Conservation (phyloP, 2,888 invertebrate species). For the Slavum lentiscoides region DNA sequence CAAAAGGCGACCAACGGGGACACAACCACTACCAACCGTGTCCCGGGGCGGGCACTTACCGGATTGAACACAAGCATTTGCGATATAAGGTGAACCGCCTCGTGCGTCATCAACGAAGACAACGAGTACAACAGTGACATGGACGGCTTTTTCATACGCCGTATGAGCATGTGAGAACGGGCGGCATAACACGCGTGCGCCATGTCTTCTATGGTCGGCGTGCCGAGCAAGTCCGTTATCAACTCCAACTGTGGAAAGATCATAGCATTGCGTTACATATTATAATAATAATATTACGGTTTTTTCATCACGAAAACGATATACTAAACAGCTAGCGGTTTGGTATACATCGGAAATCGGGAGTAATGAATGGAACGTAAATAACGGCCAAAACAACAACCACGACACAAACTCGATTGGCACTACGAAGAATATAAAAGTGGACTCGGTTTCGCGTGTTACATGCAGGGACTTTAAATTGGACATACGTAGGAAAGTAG, state of each 20-base stretch:
- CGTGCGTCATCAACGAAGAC: slow-evolving; percentile 91
- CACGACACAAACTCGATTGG: too few relatives aligned
- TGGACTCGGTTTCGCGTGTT: too few relatives aligned
- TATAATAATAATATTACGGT: neutral
- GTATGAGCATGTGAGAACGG: slow-evolving; percentile 84
- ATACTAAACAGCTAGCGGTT: too few relatives aligned
- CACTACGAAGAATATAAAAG: too few relatives aligned
- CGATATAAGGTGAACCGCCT: slow-evolving; percentile 94
- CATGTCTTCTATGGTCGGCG: slow-evolving; percentile 95
- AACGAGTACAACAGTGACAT: slow-evolving; percentile 89
- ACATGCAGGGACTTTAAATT: too few relatives aligned
- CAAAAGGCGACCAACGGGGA: too few relatives aligned
- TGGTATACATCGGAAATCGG: too few relatives aligned
- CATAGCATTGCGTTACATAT: neutral
- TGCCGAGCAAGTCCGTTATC: slow-evolving; percentile 95
- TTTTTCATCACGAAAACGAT: too few relatives aligned
- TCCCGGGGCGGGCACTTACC: slow-evolving; percentile 64
- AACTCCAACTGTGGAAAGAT: slow-evolving; percentile 77
- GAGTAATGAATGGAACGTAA: too few relatives aligned
- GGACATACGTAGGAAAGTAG: too few relatives aligned
- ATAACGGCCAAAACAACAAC: too few relatives aligned
- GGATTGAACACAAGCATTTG: slow-evolving; percentile 99
- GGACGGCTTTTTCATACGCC: slow-evolving; percentile 85
- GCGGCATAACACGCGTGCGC: slow-evolving; percentile 95
- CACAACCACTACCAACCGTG: too few relatives aligned